phyloP scores from a whole-genome alignment of 2,797 vertebrate genomes.

The Yasuhikotakia modesta region DNA sequence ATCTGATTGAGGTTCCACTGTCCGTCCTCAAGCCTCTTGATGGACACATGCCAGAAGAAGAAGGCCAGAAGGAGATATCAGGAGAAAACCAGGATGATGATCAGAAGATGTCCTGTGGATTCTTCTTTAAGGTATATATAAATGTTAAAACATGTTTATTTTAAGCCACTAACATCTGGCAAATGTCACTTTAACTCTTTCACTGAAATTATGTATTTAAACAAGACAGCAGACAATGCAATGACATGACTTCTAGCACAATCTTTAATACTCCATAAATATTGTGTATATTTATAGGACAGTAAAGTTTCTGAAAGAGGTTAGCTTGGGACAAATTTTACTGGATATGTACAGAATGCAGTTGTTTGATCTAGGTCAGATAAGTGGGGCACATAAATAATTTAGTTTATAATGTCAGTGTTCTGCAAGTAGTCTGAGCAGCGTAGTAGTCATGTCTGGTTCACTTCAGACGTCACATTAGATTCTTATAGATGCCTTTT shows the following conservation, averaged over 20 bases:
- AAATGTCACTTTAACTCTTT: neutral
- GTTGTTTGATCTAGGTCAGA: conserved; percentile 75
- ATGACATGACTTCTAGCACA: neutral
- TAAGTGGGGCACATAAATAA: conserved; percentile 78
- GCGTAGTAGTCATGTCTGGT: neutral
- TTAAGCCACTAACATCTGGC: too few species aligned
- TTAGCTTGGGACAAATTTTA: conserved; percentile 53
- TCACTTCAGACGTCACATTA: neutral
- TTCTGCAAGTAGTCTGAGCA: conserved; percentile 15
- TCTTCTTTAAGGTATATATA: conserved; percentile 93
- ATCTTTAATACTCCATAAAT: neutral
- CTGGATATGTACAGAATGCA: conserved; percentile 49
- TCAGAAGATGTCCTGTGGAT: conserved; percentile 90
- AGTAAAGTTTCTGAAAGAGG: conserved; percentile 16
- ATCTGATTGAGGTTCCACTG: conserved; percentile 91
- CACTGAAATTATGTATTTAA: neutral
- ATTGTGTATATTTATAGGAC: conserved; percentile 46
- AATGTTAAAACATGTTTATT: neutral
- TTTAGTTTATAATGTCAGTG: conserved; percentile 64
- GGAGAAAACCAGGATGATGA: conserved; percentile 83
- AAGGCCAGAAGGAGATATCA: conserved; percentile 70
- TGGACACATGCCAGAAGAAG: conserved; percentile 75
- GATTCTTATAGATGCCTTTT: neutral
- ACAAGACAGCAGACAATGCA: neutral
- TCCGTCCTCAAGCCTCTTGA: conserved; percentile 86